Conservation (phyloP, 2,888 invertebrate genomes). For the Dysmachus trigonus region DNA sequence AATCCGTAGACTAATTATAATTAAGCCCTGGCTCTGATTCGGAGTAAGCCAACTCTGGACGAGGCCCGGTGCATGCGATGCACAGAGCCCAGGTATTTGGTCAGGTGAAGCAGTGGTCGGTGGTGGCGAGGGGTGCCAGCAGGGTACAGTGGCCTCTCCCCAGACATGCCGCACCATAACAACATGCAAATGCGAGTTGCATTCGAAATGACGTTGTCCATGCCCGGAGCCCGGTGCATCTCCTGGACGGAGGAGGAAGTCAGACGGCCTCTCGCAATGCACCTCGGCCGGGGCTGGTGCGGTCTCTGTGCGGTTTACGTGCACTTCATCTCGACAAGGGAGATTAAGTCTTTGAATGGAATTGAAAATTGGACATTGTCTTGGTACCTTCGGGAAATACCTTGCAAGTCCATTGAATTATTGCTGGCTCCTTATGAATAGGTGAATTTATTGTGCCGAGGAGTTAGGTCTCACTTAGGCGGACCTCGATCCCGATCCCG, state of each 20-base stretch:
- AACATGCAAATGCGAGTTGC: conserved; percentile 45
- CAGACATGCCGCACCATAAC: conserved; percentile 43
- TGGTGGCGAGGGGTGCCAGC: not conserved
- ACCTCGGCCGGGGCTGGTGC: not conserved
- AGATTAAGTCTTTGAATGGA: conserved; percentile 47
- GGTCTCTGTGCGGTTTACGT: conserved; percentile 17
- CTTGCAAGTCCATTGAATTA: conserved; percentile 40
- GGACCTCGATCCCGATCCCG: not conserved
- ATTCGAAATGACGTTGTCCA: conserved; percentile 24
- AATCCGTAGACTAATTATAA: conserved; percentile 50
- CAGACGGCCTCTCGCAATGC: not conserved
- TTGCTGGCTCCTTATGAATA: conserved; percentile 28
- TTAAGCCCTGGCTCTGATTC: conserved; percentile 44
- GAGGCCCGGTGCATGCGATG: not conserved
- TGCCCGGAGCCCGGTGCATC: not conserved
- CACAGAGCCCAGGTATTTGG: not conserved
- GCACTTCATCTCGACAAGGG: conserved; percentile 32
- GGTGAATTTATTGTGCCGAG: conserved; percentile 19
- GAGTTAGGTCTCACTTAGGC: conserved; percentile 8
- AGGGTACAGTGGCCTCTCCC: not conserved
- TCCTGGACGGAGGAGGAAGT: not conserved
- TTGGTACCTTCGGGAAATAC: conserved; percentile 32
- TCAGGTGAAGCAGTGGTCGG: not conserved
- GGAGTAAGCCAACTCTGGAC: not conserved
- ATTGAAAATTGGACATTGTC: conserved; percentile 48